phyloP scores from a whole-genome alignment of 1,140 invertebrate species.

The Acromyrmex echinatior region DNA sequence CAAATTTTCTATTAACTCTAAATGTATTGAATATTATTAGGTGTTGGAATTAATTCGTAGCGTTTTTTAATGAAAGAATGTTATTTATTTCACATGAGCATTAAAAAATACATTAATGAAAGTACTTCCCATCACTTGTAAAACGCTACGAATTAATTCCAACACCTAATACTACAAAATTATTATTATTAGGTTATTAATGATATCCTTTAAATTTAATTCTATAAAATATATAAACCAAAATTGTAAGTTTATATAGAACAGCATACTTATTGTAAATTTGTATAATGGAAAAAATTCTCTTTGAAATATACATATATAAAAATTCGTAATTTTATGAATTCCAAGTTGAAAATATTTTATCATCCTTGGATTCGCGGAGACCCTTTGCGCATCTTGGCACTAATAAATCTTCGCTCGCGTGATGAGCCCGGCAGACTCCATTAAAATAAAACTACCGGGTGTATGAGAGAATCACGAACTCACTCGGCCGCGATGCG shows the following conservation, averaged over 20 bases:
- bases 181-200: neutral
- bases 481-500: constrained; percentile 55
- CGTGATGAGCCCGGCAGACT: constrained; percentile 41
- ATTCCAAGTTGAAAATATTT: constrained; percentile 5
- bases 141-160: no score
- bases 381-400: neutral
- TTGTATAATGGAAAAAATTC: neutral
- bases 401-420: constrained; percentile 32
- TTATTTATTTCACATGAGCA: no score
- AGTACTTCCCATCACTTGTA: no score
- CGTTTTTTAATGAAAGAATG: no score
- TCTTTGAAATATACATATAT: neutral
- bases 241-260: neutral
- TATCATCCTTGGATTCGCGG: constrained; percentile 2
- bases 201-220: neutral
- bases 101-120: no score
- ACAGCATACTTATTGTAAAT: neutral
- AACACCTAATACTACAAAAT: no score
- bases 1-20: neutral
- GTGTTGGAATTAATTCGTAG: no score
- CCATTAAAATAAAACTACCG: constrained; percentile 59
- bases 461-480: constrained; percentile 28
- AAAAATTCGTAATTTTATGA: constrained; percentile 12
- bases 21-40: neutral
- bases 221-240: neutral